Evolutionary conservation across 2,888 invertebrate species (phyloP).

Genomic region (Nineta flava): DNA sequence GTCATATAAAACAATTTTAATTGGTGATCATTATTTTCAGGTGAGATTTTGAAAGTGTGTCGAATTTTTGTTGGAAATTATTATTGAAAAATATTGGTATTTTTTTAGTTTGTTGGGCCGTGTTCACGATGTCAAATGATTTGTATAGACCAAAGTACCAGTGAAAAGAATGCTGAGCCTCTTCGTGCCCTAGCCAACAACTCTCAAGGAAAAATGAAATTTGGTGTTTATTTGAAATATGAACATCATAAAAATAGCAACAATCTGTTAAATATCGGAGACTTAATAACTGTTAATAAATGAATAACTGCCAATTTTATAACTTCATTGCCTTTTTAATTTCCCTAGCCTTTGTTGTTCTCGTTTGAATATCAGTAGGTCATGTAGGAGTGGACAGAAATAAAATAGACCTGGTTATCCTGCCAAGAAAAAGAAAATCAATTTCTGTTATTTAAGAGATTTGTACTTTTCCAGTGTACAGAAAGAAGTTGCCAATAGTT

Average conservation of each 20-base stretch:
- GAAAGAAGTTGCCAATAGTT: too few species aligned
- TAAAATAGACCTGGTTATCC: too few species aligned
- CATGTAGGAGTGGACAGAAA: too few species aligned
- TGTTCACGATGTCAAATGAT: conserved; percentile 93
- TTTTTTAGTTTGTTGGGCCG: conserved; percentile 50
- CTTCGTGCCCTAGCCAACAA: conserved; percentile 56
- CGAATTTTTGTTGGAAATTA: conserved; percentile 5
- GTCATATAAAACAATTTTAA: conserved; percentile 43
- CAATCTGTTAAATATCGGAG: not conserved
- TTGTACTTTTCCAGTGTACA: too few species aligned
- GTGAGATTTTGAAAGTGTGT: conserved; percentile 29
- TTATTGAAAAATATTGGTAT: too few species aligned
- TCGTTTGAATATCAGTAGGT: too few species aligned
- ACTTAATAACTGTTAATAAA: too few species aligned
- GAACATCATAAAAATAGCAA: not conserved
- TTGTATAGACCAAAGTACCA: conserved; percentile 78
- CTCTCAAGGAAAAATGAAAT: conserved; percentile 58
- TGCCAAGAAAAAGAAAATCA: too few species aligned
- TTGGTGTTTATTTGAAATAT: conserved; percentile 59
- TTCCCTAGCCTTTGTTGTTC: too few species aligned
- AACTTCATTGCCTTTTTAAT: too few species aligned
- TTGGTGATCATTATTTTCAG: conserved; percentile 48
- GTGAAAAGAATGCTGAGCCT: conserved; percentile 63
- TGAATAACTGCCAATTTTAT: too few species aligned
- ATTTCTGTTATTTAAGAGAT: too few species aligned